Conservation (phyloP, 2,888 invertebrate species). For the Ctena decussata region DNA sequence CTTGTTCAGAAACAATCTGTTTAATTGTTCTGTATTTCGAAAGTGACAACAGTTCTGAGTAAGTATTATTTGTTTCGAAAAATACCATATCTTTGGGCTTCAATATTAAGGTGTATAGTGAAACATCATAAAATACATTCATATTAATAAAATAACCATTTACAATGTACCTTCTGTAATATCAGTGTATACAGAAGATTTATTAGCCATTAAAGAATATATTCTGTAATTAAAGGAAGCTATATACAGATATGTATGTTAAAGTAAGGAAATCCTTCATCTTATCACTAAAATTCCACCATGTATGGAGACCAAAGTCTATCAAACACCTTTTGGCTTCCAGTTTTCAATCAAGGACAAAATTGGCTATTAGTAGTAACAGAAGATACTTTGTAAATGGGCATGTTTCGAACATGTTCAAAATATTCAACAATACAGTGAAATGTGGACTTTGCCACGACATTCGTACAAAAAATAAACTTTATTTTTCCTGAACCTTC, state of each 20-base stretch:
- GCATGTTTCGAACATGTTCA: not conserved
- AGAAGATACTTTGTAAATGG: not conserved
- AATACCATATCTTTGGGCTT: not conserved
- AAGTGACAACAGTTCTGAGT: not conserved
- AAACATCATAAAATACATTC: conserved; percentile 1
- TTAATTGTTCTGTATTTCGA: not conserved
- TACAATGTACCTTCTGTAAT: not conserved
- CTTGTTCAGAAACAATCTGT: conserved; percentile 2
- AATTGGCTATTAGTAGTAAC: no score
- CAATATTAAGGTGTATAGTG: not conserved
- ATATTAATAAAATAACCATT: not conserved
- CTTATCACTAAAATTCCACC: no score
- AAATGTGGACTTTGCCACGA: not conserved
- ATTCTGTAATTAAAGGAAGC: no score
- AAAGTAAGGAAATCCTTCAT: no score
- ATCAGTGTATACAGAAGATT: no score
- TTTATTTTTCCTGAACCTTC: not conserved
- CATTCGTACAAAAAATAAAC: conserved; percentile 11
- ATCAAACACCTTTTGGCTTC: no score
- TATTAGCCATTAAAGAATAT: no score
- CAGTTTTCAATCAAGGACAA: no score
- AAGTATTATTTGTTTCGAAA: not conserved
- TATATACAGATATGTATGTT: no score
- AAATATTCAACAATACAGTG: not conserved
- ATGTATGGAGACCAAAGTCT: no score